These are phyloP conservation scores for Dryas iulia DNA, from an alignment of 1,140 invertebrate species.

Conservation along the genomic window DNA sequence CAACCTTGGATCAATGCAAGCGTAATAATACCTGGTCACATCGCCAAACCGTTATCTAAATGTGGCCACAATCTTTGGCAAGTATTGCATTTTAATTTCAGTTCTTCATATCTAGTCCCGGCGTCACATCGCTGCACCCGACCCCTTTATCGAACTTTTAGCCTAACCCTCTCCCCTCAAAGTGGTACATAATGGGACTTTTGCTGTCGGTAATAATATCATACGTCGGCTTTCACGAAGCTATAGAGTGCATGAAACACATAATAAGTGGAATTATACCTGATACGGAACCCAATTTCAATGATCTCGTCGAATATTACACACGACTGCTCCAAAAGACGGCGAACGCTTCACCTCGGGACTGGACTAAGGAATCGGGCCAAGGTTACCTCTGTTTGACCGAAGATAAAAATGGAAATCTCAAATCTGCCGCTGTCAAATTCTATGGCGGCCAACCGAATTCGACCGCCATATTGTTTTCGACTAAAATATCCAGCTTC, in stretches of 20 bases:
- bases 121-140: slow-evolving; percentile 73
- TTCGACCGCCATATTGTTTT: slow-evolving; percentile 72
- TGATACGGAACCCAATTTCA: slow-evolving; percentile 58
- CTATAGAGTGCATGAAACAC: slow-evolving; percentile 82
- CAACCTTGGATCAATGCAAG: slow-evolving; percentile 54
- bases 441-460: slow-evolving; percentile 66
- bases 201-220: slow-evolving; percentile 85
- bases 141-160: slow-evolving; percentile 43
- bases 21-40: slow-evolving; percentile 52
- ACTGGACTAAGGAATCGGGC: slow-evolving; percentile 62
- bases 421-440: slow-evolving; percentile 63
- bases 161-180: slow-evolving; percentile 48
- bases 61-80: slow-evolving; percentile 76
- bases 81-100: slow-evolving; percentile 78
- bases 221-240: slow-evolving; percentile 86
- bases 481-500: slow-evolving; percentile 79
- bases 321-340: slow-evolving; percentile 56
- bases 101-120: slow-evolving; percentile 77
- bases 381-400: slow-evolving; percentile 72
- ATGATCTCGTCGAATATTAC: slow-evolving; percentile 68
- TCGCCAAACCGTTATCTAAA: slow-evolving; percentile 73
- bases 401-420: slow-evolving; percentile 64
- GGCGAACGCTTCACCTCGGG: slow-evolving; percentile 45
- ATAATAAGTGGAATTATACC: slow-evolving; percentile 77
- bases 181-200: slow-evolving; percentile 82